phyloP scores from a whole-genome alignment of 2,797 vertebrate species.

The Artibeus lituratus region DNA sequence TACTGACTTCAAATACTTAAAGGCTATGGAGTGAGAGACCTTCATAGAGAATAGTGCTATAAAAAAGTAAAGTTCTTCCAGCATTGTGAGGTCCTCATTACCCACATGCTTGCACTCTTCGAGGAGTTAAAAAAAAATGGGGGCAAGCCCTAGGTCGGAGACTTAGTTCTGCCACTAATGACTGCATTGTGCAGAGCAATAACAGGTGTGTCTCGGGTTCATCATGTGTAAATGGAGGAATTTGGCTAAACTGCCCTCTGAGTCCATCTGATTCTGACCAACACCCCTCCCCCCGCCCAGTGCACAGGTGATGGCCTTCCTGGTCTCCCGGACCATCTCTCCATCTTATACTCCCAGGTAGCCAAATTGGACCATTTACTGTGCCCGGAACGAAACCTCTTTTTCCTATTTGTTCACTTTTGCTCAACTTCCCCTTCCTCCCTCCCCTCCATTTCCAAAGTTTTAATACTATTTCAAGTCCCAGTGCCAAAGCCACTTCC shows the following conservation, averaged over 20 bases:
- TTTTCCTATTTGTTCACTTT: background rate
- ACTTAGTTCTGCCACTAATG: background rate
- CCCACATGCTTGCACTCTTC: fast-evolving
- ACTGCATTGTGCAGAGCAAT: background rate
- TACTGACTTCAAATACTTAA: background rate
- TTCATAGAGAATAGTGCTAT: background rate
- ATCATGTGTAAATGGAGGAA: background rate
- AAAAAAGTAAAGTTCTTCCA: background rate
- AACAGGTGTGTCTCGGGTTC: too few relatives aligned
- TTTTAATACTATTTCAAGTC: background rate
- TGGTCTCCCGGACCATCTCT: background rate
- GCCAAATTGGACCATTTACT: background rate
- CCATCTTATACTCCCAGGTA: background rate
- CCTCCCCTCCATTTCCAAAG: background rate
- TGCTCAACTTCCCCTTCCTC: background rate
- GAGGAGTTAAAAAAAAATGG: background rate
- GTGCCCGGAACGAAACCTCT: background rate
- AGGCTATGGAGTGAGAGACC: background rate
- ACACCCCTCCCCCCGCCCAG: fast-evolving
- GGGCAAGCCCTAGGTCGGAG: background rate
- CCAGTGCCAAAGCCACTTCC: background rate
- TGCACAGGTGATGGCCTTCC: too few relatives aligned
- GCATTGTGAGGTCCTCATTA: background rate
- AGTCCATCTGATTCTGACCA: background rate
- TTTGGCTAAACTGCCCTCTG: background rate